Evolutionary conservation across 2,113 vertebrate species (phyloP).

Genomic region (Thryonomys swinderianus): DNA sequence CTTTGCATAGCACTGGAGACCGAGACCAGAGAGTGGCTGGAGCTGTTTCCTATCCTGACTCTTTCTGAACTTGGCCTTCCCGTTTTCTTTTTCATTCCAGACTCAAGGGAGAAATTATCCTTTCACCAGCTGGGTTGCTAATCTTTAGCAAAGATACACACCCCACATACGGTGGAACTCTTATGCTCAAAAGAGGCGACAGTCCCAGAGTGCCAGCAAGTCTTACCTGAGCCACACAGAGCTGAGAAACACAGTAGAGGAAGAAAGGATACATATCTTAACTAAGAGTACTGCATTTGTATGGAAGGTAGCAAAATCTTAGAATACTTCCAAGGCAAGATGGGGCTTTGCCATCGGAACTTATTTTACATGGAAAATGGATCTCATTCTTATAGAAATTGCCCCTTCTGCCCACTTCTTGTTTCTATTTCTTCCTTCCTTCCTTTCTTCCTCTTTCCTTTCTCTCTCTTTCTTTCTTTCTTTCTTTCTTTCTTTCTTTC

Average conservation of each 20-base stretch:
- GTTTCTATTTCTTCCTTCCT: too few relatives aligned
- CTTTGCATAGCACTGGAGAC: rapidly evolving
- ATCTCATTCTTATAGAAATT: not conserved
- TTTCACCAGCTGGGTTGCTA: too few relatives aligned
- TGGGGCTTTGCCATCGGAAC: not conserved
- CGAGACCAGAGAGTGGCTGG: not conserved
- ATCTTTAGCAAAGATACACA: not conserved
- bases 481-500: too few relatives aligned
- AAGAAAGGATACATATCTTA: too few relatives aligned
- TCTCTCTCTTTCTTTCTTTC: not conserved
- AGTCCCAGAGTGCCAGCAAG: not conserved
- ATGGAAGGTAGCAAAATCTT: not conserved
- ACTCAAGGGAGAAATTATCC: not conserved
- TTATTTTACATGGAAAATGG: not conserved
- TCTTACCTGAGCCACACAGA: too few relatives aligned
- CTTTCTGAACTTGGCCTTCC: not conserved
- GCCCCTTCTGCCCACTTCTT: not conserved
- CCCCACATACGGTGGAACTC: too few relatives aligned
- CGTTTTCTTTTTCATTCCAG: not conserved
- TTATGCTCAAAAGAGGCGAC: not conserved
- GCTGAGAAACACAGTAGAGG: not conserved
- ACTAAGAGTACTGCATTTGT: not conserved
- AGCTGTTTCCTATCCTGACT: not conserved
- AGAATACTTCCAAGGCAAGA: rapidly evolving
- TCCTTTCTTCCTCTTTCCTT: rapidly evolving